Conservation (phyloP, 92 coral and sea anemone genomes). For the Parazoanthus darwini region DNA sequence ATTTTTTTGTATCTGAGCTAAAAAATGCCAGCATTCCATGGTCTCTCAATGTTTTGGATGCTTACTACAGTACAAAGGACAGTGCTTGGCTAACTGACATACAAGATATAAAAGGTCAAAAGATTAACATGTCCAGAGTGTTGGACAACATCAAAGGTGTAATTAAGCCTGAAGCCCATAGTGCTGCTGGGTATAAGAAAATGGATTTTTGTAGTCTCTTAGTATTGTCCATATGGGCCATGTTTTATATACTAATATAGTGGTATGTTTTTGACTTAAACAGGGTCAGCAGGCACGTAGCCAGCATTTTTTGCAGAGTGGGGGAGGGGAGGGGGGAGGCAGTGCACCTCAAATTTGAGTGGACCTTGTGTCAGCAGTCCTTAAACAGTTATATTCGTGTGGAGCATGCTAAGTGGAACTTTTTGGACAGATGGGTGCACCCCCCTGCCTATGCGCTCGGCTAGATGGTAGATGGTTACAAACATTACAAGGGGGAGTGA, state of each 20-base stretch:
- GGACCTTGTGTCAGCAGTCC: too few species aligned
- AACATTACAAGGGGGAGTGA: too few species aligned
- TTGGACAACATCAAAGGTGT: constrained; percentile 41
- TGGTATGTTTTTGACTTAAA: background rate
- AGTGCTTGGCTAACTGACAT: constrained; percentile 50
- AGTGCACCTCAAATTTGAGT: too few species aligned
- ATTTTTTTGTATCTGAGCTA: constrained; percentile 56
- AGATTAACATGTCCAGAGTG: constrained; percentile 58
- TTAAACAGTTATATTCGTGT: too few species aligned
- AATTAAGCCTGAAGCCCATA: background rate
- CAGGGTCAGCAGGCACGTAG: too few species aligned
- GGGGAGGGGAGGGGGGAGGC: too few species aligned
- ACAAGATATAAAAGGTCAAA: constrained; percentile 40
- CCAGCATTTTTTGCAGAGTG: too few species aligned
- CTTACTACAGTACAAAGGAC: constrained; percentile 57
- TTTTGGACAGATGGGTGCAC: too few species aligned
- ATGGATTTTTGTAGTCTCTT: background rate
- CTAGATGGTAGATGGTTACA: too few species aligned
- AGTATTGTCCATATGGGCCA: background rate
- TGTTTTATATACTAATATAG: background rate
- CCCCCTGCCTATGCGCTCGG: too few species aligned
- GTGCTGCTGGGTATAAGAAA: background rate
- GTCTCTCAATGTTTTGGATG: constrained; percentile 73
- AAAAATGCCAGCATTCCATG: constrained; percentile 59
- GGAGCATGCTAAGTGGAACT: too few species aligned